Evolutionary conservation across 2,113 vertebrate species (phyloP).

Genomic region (Lathamus discolor): DNA sequence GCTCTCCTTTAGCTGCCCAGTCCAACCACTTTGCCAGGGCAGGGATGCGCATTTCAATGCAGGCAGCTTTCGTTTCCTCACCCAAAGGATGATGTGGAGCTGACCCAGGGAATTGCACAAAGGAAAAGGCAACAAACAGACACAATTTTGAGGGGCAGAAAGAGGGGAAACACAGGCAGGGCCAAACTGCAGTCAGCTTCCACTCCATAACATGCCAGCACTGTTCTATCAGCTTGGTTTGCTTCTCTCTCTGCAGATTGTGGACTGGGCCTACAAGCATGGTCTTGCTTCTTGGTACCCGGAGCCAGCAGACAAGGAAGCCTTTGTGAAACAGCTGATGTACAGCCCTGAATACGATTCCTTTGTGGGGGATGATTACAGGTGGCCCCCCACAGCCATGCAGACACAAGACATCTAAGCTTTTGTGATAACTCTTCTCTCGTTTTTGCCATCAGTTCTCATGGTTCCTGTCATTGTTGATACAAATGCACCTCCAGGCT

Average conservation of each 20-base stretch:
- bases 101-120: neutral
- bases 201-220: accelerated
- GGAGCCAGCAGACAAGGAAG: conserved; percentile 93
- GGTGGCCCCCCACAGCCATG: conserved; percentile 89
- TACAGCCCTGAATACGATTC: conserved; percentile 94
- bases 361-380: conserved; percentile 87
- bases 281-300: conserved; percentile 89
- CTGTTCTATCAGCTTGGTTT: neutral
- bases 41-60: neutral
- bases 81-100: neutral
- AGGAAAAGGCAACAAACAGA: neutral
- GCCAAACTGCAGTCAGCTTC: neutral
- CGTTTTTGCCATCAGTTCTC: neutral
- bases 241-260: conserved; percentile 76
- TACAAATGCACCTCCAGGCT: neutral
- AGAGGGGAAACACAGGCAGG: neutral
- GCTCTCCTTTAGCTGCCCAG: neutral
- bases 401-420: conserved; percentile 85
- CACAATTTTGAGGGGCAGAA: neutral
- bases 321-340: conserved; percentile 85
- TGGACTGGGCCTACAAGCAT: conserved; percentile 89
- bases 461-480: neutral
- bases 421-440: neutral
- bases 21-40: neutral
- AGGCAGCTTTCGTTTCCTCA: neutral